Evolutionary conservation across 2,113 vertebrate species (phyloP).

Genomic region (Perca flavescens): DNA sequence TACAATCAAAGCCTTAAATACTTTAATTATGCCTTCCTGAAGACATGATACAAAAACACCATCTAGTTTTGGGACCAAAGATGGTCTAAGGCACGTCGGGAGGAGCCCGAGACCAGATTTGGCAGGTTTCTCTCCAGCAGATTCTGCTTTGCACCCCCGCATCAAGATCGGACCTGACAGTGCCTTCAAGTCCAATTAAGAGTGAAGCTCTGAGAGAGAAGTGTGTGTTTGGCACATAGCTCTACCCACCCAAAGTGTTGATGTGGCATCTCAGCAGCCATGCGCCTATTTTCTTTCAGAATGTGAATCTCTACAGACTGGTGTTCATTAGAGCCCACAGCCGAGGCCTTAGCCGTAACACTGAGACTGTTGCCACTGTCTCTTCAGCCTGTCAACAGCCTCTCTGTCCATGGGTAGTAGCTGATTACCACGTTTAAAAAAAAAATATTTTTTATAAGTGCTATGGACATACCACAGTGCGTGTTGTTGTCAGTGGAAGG

Average conservation of each 20-base stretch:
- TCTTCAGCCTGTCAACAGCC: slow-evolving; percentile 47
- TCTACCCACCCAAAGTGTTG: slow-evolving; percentile 72
- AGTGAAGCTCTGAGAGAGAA: slow-evolving; percentile 73
- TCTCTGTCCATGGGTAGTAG: slow-evolving; percentile 3
- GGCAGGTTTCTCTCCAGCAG: slow-evolving; percentile 79
- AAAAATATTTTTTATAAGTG: slow-evolving; percentile 1
- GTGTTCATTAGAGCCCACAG: slow-evolving; percentile 66
- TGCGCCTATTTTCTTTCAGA: slow-evolving; percentile 51
- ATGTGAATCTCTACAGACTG: slow-evolving; percentile 65
- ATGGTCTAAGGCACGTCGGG: neutral
- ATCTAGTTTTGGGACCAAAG: slow-evolving; percentile 29
- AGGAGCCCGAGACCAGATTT: slow-evolving; percentile 71
- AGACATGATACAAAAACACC: slow-evolving; percentile 12
- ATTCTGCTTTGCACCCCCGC: slow-evolving; percentile 71
- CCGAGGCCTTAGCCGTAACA: slow-evolving; percentile 33
- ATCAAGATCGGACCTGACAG: slow-evolving; percentile 83
- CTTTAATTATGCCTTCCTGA: slow-evolving; percentile 9
- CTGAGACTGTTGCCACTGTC: slow-evolving; percentile 43
- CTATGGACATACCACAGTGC: neutral
- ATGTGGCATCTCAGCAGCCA: slow-evolving; percentile 65
- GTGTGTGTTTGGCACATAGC: slow-evolving; percentile 70
- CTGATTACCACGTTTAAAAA: slow-evolving; percentile 41
- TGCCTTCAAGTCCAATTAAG: slow-evolving; percentile 85
- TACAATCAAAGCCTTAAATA: neutral
- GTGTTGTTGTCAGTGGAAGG: neutral